Evolutionary conservation across 2,113 vertebrate genomes (phyloP), one percentile per base, ranked within the genome.

Genomic region (Orthonyx spaldingii): DNA sequence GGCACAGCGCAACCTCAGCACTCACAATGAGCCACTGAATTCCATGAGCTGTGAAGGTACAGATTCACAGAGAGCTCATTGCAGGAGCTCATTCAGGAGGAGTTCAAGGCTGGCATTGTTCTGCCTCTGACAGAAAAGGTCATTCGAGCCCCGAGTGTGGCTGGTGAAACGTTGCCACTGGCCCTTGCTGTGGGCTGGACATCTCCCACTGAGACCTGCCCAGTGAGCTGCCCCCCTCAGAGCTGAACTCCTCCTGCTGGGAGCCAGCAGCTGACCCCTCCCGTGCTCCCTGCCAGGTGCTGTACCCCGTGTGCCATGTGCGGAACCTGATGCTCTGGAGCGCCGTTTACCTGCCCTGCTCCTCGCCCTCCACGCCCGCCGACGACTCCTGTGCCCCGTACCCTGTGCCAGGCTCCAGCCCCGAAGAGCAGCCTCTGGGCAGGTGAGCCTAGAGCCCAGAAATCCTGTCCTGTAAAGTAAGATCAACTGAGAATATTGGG

Each of bases 271-370:
- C 30, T 68, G 33, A 41, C 17, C 5, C 8, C 53, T 80, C 17
- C 32, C 37, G 49, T 80, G 37, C 74, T 52, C 16, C 64, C 46
- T 28, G 59, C 16, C 93, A 99, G 99, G 99, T 99, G 97, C 98
- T 99, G 81, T 99, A 99, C 80, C 99, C 99, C 2, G 99, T 99
- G 94, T 99, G 99, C 98, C 99, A 99, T 6, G 99, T 99, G 71
- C 98, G 99, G 27, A 99, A 99, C 95, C 89, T 99, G 83, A 98
- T 99, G 99, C 98, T 99, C 50, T 99, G 99, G 99, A 99, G 98
- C 10, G 99, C 99, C 0, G 99, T 99, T 64, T 99, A 99, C 97
- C 98, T 99, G 90, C 99, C 99, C 9, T 99, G 99, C 94, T 99
- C 99, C 4, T 99, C 99, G 13, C 99, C 99, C 20, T 99, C 99